phyloP scores from a whole-genome alignment of 2,888 invertebrate genomes.

The Timandra comae region DNA sequence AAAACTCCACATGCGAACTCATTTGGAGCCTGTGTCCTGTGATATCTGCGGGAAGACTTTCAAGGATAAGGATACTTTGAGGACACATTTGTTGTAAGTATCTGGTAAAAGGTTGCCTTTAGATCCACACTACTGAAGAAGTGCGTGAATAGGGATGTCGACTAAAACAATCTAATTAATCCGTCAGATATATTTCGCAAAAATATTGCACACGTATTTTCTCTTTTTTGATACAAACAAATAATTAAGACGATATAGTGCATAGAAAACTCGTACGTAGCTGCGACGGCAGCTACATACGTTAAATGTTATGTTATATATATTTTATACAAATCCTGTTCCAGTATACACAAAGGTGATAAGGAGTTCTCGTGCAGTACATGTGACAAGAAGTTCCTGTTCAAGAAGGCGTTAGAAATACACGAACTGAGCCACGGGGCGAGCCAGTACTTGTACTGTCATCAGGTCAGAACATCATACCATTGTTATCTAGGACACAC shows the following conservation, averaged over 20 bases:
- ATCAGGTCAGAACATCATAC: no score
- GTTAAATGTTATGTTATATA: neutral
- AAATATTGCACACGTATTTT: no score
- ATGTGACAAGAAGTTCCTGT: constrained; percentile 54
- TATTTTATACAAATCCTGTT: neutral
- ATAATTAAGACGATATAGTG: no score
- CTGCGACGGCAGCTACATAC: no score
- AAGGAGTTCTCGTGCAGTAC: constrained; percentile 52
- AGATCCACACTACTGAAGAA: neutral
- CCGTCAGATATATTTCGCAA: no score
- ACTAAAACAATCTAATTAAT: no score
- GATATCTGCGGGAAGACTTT: constrained; percentile 56
- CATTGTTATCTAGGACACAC: neutral
- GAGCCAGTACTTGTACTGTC: constrained; percentile 50
- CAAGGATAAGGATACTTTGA: constrained; percentile 44
- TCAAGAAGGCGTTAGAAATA: constrained; percentile 59
- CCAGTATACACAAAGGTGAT: constrained; percentile 56
- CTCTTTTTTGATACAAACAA: no score
- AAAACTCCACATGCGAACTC: constrained; percentile 47
- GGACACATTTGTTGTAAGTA: constrained; percentile 62
- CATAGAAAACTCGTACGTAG: no score
- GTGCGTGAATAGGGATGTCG: neutral
- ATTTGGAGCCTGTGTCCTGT: constrained; percentile 49
- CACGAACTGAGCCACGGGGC: constrained; percentile 52
- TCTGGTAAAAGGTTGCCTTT: no score